A percentile compares a stretch with the other conserved stretches of the same genome.
phyloP scores from a whole-genome alignment of 2,888 invertebrate genomes.

The Eugnorisma glareosa region DNA sequence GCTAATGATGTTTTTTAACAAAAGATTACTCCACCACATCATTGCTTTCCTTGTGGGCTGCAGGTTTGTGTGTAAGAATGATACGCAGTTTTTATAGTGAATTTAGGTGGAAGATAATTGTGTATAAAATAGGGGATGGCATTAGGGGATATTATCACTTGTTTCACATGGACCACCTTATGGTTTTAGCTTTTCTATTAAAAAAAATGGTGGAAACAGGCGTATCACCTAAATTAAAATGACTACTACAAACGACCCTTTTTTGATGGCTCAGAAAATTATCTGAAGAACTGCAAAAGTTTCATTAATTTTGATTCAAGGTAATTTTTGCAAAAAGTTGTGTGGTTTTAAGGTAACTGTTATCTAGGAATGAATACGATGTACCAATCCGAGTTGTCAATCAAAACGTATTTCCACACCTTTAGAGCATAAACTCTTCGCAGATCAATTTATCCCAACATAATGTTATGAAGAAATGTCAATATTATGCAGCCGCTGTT shows the following conservation, averaged over 20 bases:
- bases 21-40: slow-evolving; percentile 70
- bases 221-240: neutral
- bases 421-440: slow-evolving; percentile 12
- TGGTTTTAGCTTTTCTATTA: neutral
- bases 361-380: neutral
- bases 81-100: slow-evolving; percentile 47
- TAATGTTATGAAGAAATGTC: slow-evolving; percentile 35
- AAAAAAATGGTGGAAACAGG: neutral
- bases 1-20: slow-evolving; percentile 71
- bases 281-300: neutral
- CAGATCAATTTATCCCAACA: neutral
- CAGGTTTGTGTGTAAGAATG: slow-evolving; percentile 58
- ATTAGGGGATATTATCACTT: neutral
- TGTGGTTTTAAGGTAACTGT: too few species aligned
- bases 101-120: slow-evolving; percentile 8
- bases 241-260: neutral
- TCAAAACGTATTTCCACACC: neutral
- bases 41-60: slow-evolving; percentile 57
- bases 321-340: neutral
- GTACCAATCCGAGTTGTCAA: neutral
- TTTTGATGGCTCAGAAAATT: neutral
- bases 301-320: neutral
- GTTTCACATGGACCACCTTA: neutral
- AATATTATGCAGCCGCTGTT: slow-evolving; percentile 52
- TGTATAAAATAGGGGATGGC: neutral